Conservation (phyloP, 2,797 vertebrate species). For the Nothura maculosa region DNA sequence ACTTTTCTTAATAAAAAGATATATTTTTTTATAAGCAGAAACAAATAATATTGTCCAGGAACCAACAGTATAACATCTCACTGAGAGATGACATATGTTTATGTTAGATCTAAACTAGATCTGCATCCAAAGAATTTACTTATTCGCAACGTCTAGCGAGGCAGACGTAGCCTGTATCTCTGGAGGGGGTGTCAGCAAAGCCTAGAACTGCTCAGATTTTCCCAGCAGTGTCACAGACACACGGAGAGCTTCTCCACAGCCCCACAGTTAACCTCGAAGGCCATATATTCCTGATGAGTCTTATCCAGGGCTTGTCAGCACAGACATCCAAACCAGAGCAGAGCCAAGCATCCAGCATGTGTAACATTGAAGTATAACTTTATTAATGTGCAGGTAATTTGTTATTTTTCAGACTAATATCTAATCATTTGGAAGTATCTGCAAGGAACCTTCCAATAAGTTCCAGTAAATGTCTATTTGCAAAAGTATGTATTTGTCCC, state of each 20-base stretch:
- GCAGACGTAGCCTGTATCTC: background rate
- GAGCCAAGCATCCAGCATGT: background rate
- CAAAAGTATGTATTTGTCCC: background rate
- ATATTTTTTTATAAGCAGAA: background rate
- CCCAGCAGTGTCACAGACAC: background rate
- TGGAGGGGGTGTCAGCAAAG: background rate
- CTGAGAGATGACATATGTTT: background rate
- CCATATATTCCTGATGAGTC: background rate
- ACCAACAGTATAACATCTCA: background rate
- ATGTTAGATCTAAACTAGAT: background rate
- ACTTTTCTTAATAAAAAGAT: background rate
- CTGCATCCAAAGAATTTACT: background rate
- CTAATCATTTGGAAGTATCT: background rate
- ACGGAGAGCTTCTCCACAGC: background rate
- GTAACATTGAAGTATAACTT: background rate
- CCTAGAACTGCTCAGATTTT: conserved; percentile 4
- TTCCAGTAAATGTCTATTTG: background rate
- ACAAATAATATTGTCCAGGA: background rate
- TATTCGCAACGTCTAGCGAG: background rate
- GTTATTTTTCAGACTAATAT: background rate
- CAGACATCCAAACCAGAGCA: background rate
- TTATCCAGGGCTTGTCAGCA: background rate
- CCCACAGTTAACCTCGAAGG: background rate
- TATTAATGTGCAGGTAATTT: background rate
- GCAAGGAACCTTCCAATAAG: background rate